phyloP scores from a whole-genome alignment of 2,797 vertebrate species.

The Ctenopoma kingsleyae region DNA sequence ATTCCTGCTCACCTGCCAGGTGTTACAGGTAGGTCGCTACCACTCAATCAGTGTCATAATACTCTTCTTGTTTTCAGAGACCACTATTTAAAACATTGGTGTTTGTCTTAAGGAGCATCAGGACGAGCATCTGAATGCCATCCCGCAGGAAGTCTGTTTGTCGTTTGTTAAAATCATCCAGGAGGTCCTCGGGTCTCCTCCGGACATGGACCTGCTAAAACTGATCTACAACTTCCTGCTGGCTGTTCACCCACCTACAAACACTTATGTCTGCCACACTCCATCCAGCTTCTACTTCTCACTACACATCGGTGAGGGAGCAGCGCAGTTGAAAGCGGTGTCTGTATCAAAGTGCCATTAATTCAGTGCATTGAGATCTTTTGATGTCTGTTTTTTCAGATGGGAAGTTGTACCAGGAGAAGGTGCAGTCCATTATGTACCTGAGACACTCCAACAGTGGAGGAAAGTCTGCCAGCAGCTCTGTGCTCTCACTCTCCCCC shows the following conservation, averaged over 20 bases:
- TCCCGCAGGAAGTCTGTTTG: conserved; percentile 93
- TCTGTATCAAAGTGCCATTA: conserved; percentile 16
- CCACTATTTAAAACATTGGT: not conserved
- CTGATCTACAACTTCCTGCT: conserved; percentile 96
- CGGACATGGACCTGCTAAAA: conserved; percentile 92
- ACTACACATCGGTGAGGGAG: conserved; percentile 91
- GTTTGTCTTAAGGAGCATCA: conserved; percentile 89
- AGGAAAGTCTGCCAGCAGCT: conserved; percentile 87
- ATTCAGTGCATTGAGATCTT: conserved; percentile 21
- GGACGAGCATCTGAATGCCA: conserved; percentile 90
- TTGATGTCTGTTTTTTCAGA: conserved; percentile 82
- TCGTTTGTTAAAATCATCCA: conserved; percentile 99
- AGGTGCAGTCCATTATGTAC: conserved; percentile 93
- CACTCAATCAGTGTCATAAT: not conserved
- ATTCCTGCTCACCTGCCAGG: conserved; percentile 95
- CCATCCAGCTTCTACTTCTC: conserved; percentile 97
- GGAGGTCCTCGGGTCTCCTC: conserved; percentile 97
- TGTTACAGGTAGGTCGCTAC: conserved; percentile 90
- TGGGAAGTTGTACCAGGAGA: conserved; percentile 96
- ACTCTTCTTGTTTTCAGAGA: not conserved
- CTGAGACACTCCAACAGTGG: conserved; percentile 91
- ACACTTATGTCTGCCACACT: conserved; percentile 99
- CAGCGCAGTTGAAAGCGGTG: not conserved
- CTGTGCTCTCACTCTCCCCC: conserved; percentile 87
- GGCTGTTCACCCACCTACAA: conserved; percentile 97